Conservation (phyloP, 2,797 vertebrate genomes). For the Rhinella marina region DNA sequence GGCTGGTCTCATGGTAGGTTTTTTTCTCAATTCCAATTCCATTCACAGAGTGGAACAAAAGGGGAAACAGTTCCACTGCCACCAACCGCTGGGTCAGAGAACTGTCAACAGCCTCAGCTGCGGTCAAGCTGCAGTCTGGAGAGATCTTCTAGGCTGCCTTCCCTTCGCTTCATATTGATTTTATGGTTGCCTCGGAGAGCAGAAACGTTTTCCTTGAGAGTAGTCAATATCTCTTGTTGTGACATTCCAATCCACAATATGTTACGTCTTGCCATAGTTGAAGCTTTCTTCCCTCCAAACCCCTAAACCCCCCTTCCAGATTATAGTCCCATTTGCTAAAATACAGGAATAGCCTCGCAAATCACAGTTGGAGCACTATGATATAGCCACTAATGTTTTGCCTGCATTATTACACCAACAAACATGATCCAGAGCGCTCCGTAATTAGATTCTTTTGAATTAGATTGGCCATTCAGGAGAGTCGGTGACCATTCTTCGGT, state of each 20-base stretch:
- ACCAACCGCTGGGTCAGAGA: constrained; percentile 82
- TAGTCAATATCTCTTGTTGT: constrained; percentile 97
- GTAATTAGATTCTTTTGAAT: constrained; percentile 89
- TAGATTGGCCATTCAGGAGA: constrained; percentile 85
- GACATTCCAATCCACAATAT: constrained; percentile 89
- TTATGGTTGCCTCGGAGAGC: constrained; percentile 84
- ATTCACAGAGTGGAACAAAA: constrained; percentile 82
- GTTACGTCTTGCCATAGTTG: constrained; percentile 79
- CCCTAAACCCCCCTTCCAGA: constrained; percentile 65
- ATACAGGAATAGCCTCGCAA: constrained; percentile 86
- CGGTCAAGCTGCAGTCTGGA: constrained; percentile 82
- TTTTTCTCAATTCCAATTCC: constrained; percentile 84
- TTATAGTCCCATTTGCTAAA: constrained; percentile 85
- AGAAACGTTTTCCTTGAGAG: constrained; percentile 87
- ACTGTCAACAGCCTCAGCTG: constrained; percentile 83
- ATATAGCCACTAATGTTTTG: constrained; percentile 87
- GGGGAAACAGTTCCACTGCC: constrained; percentile 83
- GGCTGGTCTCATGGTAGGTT: constrained; percentile 98
- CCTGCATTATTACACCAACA: constrained; percentile 87
- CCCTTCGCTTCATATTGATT: constrained; percentile 94
- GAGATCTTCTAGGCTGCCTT: constrained; percentile 91
- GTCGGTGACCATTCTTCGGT: constrained; percentile 81
- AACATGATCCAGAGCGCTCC: constrained; percentile 85
- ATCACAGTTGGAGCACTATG: constrained; percentile 86
- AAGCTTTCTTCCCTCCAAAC: constrained; percentile 72